Base-by-base conservation (phyloP, 1,140 invertebrate genomes). In the Battus philenor region DNA sequence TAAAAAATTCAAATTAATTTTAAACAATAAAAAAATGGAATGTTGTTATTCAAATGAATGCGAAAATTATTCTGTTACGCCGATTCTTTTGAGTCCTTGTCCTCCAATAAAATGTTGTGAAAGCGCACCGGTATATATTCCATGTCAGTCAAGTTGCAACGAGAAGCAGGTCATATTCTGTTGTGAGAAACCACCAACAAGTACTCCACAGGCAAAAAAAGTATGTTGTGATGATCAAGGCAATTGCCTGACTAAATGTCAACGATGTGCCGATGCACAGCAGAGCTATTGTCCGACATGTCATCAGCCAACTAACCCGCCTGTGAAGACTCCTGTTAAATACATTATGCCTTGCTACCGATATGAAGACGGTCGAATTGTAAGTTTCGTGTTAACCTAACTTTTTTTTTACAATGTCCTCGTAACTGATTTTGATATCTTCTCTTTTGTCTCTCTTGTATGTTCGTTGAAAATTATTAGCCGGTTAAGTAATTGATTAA, bases 291-390 rank as follows among this genome's bases (percentile, higher is more conserved):
- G 60, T 47, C 56, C 54, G 15, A 50, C 53, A 3, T 67, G 61
- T 43, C 59, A 59, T 22, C 50, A 60, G 11, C 32, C 60, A 2
- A 56, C 51, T 2, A 68, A 63, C 39, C 63, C 61, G 59, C 67
- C 74, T 10, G 56, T 74, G 1, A 81, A 70, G 54, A 79, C 75
- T 4, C n/a, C n/a, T n/a, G n/a, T n/a, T n/a, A 81, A 84, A 71
- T 84, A 84, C 18, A 69, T 82, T 3, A 82, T 79, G 34, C 80
- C 78, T 9, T 82, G 76, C 20, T 85, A 81, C 36, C 63, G 76
- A 48, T 85, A 82, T 33, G 80, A 85, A 67, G 80, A 85, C 47
- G 80, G 78, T 10, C 62, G 80, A 20, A 79, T 82, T 46, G 80
- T 84, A 76, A 84, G 78, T 74, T 43, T 6, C 18, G 18, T 20